phyloP scores from a whole-genome alignment of 2,113 vertebrate species.

The Centropristis striata region DNA sequence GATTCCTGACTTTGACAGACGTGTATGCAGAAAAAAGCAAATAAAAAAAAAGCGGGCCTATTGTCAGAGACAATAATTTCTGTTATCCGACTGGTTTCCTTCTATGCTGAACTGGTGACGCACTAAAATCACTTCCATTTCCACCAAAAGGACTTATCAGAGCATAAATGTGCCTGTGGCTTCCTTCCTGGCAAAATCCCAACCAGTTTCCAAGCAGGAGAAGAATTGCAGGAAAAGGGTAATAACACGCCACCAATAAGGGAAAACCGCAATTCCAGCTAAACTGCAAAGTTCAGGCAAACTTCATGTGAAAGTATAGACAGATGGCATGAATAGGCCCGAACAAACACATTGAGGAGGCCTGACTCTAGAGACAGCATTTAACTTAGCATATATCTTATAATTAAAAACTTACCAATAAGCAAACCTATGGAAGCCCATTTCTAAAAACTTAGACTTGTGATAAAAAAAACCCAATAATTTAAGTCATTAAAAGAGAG shows the following conservation, averaged over 20 bases:
- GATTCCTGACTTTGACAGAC: slow-evolving; percentile 74
- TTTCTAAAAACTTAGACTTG: no score
- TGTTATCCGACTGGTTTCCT: slow-evolving; percentile 78
- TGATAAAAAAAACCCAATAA: no score
- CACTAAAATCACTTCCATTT: slow-evolving; percentile 83
- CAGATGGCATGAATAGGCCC: slow-evolving; percentile 5
- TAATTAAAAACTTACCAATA: background rate
- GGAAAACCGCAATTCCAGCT: slow-evolving; percentile 67
- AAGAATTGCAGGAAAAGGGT: slow-evolving; percentile 85
- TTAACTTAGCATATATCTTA: background rate
- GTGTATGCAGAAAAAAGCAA: slow-evolving; percentile 15
- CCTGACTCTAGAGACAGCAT: background rate
- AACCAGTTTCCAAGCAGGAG: slow-evolving; percentile 70
- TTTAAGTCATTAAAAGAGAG: no score
- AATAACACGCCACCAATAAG: slow-evolving; percentile 62
- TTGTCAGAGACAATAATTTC: slow-evolving; percentile 76
- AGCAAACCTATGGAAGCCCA: no score
- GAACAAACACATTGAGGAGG: background rate
- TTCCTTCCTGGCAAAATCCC: slow-evolving; percentile 85
- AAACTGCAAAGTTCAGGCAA: slow-evolving; percentile 56
- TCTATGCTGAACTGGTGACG: slow-evolving; percentile 76
- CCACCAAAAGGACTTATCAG: slow-evolving; percentile 84
- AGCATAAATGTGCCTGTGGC: slow-evolving; percentile 72
- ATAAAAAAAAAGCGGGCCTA: slow-evolving; percentile 21
- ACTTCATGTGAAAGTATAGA: slow-evolving; percentile 38